Conservation (phyloP, 2,113 vertebrate genomes). For the Eubucco bourcierii region DNA sequence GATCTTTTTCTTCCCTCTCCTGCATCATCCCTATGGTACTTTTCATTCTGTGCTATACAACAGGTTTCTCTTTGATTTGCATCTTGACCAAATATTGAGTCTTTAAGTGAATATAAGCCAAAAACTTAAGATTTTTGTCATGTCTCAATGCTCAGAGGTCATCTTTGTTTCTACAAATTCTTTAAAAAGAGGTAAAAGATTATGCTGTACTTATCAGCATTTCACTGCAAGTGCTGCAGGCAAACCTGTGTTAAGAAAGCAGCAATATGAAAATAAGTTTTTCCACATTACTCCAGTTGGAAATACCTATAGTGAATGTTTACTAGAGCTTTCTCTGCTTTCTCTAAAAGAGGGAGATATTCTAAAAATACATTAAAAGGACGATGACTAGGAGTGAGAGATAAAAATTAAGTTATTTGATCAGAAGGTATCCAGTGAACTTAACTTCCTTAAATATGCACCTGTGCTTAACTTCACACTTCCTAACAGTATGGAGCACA, state of each 20-base stretch:
- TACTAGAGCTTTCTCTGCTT: neutral
- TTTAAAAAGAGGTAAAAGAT: neutral
- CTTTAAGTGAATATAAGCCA: neutral
- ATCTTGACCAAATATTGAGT: neutral
- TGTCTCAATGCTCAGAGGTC: neutral
- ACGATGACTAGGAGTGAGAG: neutral
- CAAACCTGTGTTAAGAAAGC: neutral
- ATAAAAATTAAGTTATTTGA: neutral
- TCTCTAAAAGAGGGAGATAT: neutral
- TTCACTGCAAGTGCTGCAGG: neutral
- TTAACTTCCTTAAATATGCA: too few species aligned
- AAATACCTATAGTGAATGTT: neutral
- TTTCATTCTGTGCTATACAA: neutral
- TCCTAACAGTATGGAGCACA: neutral
- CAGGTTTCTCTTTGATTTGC: neutral
- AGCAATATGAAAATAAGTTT: neutral
- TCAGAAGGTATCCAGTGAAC: neutral
- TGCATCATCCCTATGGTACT: neutral
- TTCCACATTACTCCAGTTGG: neutral
- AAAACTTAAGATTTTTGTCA: neutral
- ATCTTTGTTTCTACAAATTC: constrained; percentile 1
- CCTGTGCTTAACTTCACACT: neutral
- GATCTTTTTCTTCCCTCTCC: neutral
- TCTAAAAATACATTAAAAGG: neutral
- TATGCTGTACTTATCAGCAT: neutral